A percentile compares a stretch with the other conserved stretches of the same genome.
These are phyloP conservation scores for Ischnus inquisitorius DNA, from an alignment of 2,888 invertebrate genomes.

Conservation along the genomic window DNA sequence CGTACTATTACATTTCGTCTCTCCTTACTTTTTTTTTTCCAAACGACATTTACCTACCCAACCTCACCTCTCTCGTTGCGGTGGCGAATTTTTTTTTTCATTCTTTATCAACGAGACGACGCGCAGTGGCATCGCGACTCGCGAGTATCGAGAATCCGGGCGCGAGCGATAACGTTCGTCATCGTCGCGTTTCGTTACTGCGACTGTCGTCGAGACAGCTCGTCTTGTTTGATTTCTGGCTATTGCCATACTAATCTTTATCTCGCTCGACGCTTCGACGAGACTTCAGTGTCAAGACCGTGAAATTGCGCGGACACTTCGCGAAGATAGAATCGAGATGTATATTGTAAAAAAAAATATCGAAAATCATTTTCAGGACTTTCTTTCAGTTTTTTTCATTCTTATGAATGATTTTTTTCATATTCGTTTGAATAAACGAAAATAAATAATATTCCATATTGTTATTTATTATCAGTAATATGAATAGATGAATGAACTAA, in stretches of 20 bases:
- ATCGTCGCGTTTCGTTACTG: slow-evolving; percentile 29
- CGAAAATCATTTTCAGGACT: no score
- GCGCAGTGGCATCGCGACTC: slow-evolving; percentile 17
- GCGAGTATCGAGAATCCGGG: not conserved
- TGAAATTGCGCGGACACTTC: slow-evolving; percentile 4
- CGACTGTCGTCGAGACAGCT: slow-evolving; percentile 26
- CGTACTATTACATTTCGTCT: not conserved
- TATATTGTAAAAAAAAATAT: not conserved
- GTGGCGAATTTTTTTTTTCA: not conserved
- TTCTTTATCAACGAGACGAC: not conserved
- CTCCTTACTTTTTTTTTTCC: not conserved
- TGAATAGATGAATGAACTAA: no score
- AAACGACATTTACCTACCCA: slow-evolving; percentile 7
- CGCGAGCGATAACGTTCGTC: slow-evolving; percentile 34
- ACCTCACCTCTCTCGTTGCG: not conserved
- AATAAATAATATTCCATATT: no score
- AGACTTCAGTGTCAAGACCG: slow-evolving; percentile 36
- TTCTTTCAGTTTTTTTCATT: no score
- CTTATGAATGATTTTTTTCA: no score
- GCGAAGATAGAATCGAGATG: not conserved
- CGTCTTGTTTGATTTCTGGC: slow-evolving; percentile 52
- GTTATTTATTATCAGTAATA: no score
- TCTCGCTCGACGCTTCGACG: slow-evolving; percentile 35
- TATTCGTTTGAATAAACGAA: no score
- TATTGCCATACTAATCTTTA: slow-evolving; percentile 40